Base-by-base conservation (phyloP, 2,113 vertebrate species). In the Salvator merianae region DNA sequence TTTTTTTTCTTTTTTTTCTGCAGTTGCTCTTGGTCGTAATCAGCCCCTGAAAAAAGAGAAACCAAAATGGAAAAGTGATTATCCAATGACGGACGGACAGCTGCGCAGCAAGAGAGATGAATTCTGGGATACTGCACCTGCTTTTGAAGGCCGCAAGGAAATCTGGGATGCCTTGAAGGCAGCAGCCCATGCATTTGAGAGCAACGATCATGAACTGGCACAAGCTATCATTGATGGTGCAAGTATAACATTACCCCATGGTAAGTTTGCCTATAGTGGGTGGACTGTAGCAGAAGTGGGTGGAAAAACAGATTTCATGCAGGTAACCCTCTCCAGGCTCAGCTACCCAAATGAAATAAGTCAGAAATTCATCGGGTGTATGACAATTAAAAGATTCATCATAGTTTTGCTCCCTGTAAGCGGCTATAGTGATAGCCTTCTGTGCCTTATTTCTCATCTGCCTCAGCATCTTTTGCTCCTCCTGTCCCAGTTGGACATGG, bases 21-120 rank as follows among this genome's bases (percentile, higher is more conserved):
- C 93, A 99, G 98, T 99, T 96, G 98, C 98, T 93, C 96, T 98
- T 26, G 98, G 98, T 95, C 97, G 98, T 79, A 99, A 99, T 95
- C 98, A 99, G 79, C 97, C 98, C 93, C 94, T 99, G 95, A 99
- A 98, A 94, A 98, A 98, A 86, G 98, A 99, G 92, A 98, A 98
- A 81, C 98, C 98, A 81, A 99, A 99, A 98, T 99, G 98, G 98
- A 99, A 99, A 94, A 99, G 98, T 62, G 98, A 99, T 95, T 99
- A 99, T 92, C 98, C 98, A 38, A 99, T 99, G 98, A 99, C 98
- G 40, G 98, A 99, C 53, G 98, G 98, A 90, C 98, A 99, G 91
- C 94, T 99, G 71, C 98, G 98, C 93, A 99, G 98, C 93, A 99
- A 99, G 95, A 96, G 98, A 81, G 98, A 99, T 86, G 98, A 99